Conservation (phyloP, 2,113 vertebrate genomes). For the Eleginops maclovinus region DNA sequence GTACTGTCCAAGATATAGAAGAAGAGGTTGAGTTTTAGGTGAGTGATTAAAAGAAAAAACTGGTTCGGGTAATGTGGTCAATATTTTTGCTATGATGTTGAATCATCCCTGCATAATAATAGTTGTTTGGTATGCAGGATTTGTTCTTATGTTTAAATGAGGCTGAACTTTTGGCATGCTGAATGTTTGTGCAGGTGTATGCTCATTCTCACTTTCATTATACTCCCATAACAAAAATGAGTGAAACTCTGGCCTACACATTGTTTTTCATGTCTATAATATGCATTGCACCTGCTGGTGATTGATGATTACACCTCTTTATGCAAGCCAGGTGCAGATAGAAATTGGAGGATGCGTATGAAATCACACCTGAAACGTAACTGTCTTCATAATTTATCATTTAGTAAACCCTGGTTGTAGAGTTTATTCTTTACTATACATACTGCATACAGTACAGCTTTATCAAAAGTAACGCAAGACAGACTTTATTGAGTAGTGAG, state of each 20-base stretch:
- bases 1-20: not conserved
- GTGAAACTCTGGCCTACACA: not conserved
- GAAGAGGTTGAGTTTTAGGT: conserved; percentile 3
- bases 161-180: conserved; percentile 17
- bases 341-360: conserved; percentile 21
- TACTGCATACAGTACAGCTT: not conserved
- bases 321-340: conserved; percentile 21
- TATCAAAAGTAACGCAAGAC: not conserved
- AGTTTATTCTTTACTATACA: not conserved
- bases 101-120: conserved; percentile 22
- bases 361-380: not conserved
- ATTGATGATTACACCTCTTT: conserved; percentile 1
- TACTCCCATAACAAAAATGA: conserved; percentile 35
- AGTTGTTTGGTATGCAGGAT: conserved; percentile 38
- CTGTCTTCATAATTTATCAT: conserved; percentile 21
- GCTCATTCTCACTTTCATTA: conserved; percentile 13
- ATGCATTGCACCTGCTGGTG: not conserved
- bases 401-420: not conserved
- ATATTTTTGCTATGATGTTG: conserved; percentile 8
- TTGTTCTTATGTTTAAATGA: conserved; percentile 35
- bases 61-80: not conserved
- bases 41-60: not conserved
- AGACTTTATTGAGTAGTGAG: too few species aligned
- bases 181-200: conserved; percentile 24
- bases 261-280: conserved; percentile 27